These are phyloP conservation scores for Vespertilio murinus DNA, from an alignment of 2,797 vertebrate species.

Conservation along the genomic window DNA sequence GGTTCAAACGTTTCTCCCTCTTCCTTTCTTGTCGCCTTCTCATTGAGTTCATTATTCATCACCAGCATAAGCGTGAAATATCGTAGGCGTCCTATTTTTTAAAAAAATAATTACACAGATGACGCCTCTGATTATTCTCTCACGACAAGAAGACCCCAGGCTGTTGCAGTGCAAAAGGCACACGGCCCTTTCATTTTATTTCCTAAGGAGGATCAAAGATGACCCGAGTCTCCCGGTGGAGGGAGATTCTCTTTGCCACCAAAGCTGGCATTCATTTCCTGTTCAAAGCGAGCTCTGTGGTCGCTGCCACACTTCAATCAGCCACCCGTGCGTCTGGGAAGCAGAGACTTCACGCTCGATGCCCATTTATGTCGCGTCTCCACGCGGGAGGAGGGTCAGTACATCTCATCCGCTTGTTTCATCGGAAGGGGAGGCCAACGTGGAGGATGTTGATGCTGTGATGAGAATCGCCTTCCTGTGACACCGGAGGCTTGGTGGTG, in stretches of 20 bases:
- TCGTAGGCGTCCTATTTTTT: conserved; percentile 18
- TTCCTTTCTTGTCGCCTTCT: neutral
- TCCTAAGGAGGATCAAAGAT: conserved; percentile 68
- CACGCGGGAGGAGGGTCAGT: conserved; percentile 84
- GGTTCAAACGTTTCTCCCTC: neutral
- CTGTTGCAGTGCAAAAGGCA: conserved; percentile 22
- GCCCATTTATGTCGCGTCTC: conserved; percentile 84
- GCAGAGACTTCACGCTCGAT: conserved; percentile 84
- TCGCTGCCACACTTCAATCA: conserved; percentile 88
- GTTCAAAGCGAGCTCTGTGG: conserved; percentile 84
- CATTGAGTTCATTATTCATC: conserved; percentile 67
- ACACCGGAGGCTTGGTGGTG: conserved; percentile 81
- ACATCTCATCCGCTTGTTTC: conserved; percentile 87
- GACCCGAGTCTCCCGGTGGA: conserved; percentile 67
- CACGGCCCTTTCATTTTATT: conserved; percentile 52
- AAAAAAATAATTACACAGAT: conserved; percentile 4
- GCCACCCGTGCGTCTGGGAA: conserved; percentile 83
- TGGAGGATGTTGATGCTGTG: conserved; percentile 85
- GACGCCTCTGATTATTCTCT: conserved; percentile 72
- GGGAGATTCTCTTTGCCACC: conserved; percentile 80
- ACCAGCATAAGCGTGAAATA: conserved; percentile 67
- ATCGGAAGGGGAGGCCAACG: conserved; percentile 83
- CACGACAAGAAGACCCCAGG: conserved; percentile 52
- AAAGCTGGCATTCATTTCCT: conserved; percentile 86
- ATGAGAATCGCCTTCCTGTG: conserved; percentile 83